Percentiles rank a stretch among this genome's conserved stretches.
Evolutionary conservation across 2,113 vertebrate genomes (phyloP).

Genomic region (Acanthochromis polyacanthus): DNA sequence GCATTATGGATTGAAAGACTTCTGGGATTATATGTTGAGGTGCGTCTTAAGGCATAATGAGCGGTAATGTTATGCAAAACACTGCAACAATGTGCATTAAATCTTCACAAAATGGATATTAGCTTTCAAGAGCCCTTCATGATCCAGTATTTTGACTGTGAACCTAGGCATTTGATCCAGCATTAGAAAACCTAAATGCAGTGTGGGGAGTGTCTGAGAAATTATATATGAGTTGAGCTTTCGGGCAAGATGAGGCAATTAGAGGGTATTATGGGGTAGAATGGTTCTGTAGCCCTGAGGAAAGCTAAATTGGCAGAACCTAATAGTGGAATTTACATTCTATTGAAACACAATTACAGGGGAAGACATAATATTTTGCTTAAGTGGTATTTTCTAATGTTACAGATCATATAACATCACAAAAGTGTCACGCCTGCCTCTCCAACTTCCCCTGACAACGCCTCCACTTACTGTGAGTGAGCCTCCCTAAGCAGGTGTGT

Average conservation of each 20-base stretch:
- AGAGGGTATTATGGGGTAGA: slow-evolving; percentile 19
- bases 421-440: background rate
- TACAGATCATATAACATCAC: background rate
- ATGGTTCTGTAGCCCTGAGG: slow-evolving; percentile 3
- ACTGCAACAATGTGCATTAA: too few species aligned
- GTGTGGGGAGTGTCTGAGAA: background rate
- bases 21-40: too few species aligned
- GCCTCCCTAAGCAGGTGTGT: background rate
- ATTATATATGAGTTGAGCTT: background rate
- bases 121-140: background rate
- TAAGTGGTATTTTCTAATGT: slow-evolving; percentile 22
- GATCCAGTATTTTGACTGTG: slow-evolving; percentile 1
- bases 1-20: too few species aligned
- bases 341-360: slow-evolving; percentile 37
- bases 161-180: slow-evolving; percentile 1
- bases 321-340: slow-evolving; percentile 13
- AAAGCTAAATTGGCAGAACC: slow-evolving; percentile 8
- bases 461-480: too few species aligned
- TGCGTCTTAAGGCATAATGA: too few species aligned
- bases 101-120: background rate
- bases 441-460: background rate
- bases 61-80: too few species aligned
- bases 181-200: background rate
- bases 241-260: slow-evolving; percentile 34
- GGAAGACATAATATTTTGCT: slow-evolving; percentile 20